Evolutionary conservation across 2,797 vertebrate genomes (phyloP).

Genomic region (Rhynchotus rufescens): DNA sequence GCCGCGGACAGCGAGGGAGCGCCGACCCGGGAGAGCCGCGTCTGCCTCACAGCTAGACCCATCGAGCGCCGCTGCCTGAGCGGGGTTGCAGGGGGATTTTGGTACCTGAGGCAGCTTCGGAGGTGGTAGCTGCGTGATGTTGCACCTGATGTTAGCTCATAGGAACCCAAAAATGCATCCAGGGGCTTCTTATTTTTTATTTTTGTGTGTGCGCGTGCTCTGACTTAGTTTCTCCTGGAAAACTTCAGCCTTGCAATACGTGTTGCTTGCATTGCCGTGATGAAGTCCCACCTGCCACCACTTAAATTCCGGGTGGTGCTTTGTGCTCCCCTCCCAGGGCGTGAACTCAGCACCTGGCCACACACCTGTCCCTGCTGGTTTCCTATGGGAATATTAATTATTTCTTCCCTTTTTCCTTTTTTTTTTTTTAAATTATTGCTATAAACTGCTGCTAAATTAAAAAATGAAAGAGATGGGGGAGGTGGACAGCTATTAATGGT

Average conservation of each 20-base stretch:
- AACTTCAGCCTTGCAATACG: background rate
- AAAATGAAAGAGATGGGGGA: background rate
- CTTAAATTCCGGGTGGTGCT: background rate
- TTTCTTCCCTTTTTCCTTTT: background rate
- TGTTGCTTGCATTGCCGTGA: background rate
- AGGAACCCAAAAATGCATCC: background rate
- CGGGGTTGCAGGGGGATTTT: slow-evolving; percentile 1
- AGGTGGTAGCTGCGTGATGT: background rate
- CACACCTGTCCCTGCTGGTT: background rate
- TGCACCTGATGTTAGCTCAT: background rate
- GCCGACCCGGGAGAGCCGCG: background rate
- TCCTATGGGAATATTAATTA: background rate
- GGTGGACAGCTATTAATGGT: no score
- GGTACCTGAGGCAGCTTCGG: background rate
- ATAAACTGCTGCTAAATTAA: background rate
- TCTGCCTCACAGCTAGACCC: slow-evolving; percentile 20
- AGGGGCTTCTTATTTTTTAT: background rate
- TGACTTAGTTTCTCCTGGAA: background rate
- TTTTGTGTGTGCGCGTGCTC: background rate
- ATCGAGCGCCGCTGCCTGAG: slow-evolving; percentile 19
- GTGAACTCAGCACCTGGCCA: background rate
- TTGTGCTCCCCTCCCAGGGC: background rate
- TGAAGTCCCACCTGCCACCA: slow-evolving; percentile 5
- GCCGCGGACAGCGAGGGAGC: background rate
- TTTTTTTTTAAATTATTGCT: background rate